A percentile compares a stretch with the other conserved stretches of the same genome.
Evolutionary conservation across 2,113 vertebrate species (phyloP).

Genomic region (Lutjanus erythropterus): DNA sequence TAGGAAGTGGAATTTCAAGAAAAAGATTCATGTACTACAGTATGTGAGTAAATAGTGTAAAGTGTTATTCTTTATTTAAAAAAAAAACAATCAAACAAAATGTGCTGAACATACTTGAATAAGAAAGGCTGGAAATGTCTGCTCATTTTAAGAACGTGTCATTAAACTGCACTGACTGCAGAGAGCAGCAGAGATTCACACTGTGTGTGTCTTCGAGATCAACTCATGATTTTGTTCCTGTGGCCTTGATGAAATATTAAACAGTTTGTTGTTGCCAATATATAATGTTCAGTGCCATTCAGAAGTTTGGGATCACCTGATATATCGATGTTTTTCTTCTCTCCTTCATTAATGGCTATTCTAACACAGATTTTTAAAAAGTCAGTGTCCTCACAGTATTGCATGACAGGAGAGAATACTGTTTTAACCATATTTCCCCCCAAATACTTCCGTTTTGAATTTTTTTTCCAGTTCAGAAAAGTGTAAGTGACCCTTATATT

Average conservation of each 20-base stretch:
- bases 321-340: not conserved
- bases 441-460: not conserved
- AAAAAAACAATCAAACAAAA: too few species aligned
- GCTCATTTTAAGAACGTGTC: not conserved
- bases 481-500: too few species aligned
- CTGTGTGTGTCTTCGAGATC: not conserved
- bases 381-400: not conserved
- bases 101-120: not conserved
- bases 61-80: not conserved
- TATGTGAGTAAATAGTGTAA: too few species aligned
- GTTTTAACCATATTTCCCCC: not conserved
- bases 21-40: too few species aligned
- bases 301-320: not conserved
- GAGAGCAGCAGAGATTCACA: slow-evolving; percentile 58
- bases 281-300: not conserved
- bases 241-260: not conserved
- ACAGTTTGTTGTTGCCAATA: not conserved
- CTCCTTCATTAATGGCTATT: not conserved
- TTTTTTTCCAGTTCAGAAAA: too few species aligned
- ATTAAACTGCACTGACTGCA: not conserved
- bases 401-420: not conserved
- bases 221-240: not conserved
- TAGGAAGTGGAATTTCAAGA: too few species aligned
- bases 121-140: not conserved
- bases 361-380: too few species aligned